Base-by-base conservation (phyloP, 2,113 vertebrate species). In the Callithrix jacchus region DNA sequence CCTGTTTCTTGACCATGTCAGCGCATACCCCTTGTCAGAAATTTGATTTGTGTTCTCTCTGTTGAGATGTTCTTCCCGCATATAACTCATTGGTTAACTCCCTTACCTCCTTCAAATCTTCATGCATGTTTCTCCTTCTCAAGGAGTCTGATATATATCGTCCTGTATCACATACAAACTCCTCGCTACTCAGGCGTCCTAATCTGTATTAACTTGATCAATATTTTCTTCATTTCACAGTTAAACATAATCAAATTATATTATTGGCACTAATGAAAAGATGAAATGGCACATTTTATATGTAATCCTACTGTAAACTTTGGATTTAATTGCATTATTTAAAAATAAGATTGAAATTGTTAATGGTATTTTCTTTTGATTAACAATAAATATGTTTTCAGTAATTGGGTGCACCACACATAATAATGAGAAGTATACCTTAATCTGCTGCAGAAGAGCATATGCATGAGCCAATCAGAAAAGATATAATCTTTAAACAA, bases 251-350 rank as follows among this genome's bases (percentile, higher is more conserved):
- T 89, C 12, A 80, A 61, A 2, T 42, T 37, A 8, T n/a, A 40
- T 87, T 85, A 58, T 66, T 37, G 61, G 3, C 17, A 64, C 21
- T 56, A 71, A 89, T 85, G 37, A 85, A 86, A 89, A 20, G 10
- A 81, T 42, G 6, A 74, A 89, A 23, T 82, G n/a, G 1, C 3
- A 71, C 1, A 47, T 30, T 74, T 49, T 64, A 84, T 61, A 58
- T 42, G 5, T 9, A 87, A 88, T 18, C 6, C 8, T 52, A 80
- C 7, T 4, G 5, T 86, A 83, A 70, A 73, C 1, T 91, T 96
- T 80, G n/a, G 25, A 83, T 90, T 82, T 61, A 49, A 68, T 66
- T 93, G 11, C 32, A 74, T 37, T 79, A 52, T 93, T 90, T 87
- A 32, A 56, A 92, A 52, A 66, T 42, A 6, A 52, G 1, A 40